Conservation (phyloP, 2,797 vertebrate species). For the Poecilia velifera region DNA sequence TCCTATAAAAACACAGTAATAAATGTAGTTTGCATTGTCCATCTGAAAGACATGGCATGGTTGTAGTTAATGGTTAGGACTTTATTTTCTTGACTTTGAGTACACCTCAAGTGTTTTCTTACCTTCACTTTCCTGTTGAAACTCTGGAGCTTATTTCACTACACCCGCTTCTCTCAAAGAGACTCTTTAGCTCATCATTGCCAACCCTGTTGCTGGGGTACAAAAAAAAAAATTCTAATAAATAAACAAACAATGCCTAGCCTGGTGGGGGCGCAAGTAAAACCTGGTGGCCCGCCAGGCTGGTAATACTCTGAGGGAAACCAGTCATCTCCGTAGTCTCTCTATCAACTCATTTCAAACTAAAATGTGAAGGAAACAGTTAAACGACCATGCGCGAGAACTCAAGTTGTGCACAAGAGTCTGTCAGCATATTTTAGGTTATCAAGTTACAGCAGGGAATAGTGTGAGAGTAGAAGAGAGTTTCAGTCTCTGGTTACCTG, state of each 20-base stretch:
- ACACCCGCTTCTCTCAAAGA: neutral
- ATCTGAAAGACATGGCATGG: neutral
- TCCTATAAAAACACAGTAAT: neutral
- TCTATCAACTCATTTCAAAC: neutral
- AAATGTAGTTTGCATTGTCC: neutral
- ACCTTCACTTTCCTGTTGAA: neutral
- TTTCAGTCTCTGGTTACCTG: neutral
- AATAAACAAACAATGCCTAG: too few species aligned
- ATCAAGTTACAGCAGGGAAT: neutral
- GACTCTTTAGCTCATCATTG: too few species aligned
- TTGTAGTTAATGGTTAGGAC: neutral
- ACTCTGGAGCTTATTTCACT: neutral
- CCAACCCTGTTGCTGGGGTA: too few species aligned
- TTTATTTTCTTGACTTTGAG: neutral
- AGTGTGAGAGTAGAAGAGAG: neutral
- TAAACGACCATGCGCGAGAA: neutral
- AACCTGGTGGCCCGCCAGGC: too few species aligned
- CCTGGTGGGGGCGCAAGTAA: too few species aligned
- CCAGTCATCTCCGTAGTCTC: too few species aligned
- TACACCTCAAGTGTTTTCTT: neutral
- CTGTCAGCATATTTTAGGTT: neutral
- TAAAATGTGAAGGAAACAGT: neutral
- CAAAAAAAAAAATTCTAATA: too few species aligned
- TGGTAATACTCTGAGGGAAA: too few species aligned
- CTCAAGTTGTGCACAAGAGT: neutral